Conservation (phyloP, 2,888 invertebrate genomes). For the Clunio marinus region DNA sequence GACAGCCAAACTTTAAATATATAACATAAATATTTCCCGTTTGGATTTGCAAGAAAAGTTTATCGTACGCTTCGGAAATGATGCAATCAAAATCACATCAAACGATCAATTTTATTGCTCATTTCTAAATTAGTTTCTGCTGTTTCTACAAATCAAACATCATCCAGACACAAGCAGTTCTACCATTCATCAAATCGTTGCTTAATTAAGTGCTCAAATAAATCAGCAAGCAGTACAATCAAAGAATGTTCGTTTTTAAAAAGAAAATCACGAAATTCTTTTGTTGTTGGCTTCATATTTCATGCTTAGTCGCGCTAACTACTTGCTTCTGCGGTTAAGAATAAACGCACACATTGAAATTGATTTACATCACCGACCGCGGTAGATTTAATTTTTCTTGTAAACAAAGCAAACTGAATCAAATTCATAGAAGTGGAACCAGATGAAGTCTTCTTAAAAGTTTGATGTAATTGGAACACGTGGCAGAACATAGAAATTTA, state of each 20-base stretch:
- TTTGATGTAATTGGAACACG: neutral
- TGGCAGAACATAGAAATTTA: no score
- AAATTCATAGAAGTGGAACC: neutral
- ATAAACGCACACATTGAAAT: neutral
- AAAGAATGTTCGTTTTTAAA: no score
- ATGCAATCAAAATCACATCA: conserved; percentile 23
- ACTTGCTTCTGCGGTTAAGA: no score
- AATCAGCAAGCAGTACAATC: neutral
- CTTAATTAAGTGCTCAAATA: conserved; percentile 14
- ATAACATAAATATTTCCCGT: no score
- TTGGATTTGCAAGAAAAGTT: neutral
- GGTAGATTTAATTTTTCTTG: neutral
- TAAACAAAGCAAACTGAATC: neutral
- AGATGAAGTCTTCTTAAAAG: no score
- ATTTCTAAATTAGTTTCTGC: neutral
- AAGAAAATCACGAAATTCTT: no score
- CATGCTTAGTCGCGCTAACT: no score
- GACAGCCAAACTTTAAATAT: no score
- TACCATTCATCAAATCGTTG: neutral
- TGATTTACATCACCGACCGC: conserved; percentile 1
- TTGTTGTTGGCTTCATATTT: no score
- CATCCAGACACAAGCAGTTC: neutral
- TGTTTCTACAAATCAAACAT: neutral
- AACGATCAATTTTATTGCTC: neutral
- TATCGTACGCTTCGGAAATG: neutral